A percentile compares a stretch with the other conserved stretches of the same genome.
Conservation (phyloP, 1,140 invertebrate species). For the Capitella teleta region DNA sequence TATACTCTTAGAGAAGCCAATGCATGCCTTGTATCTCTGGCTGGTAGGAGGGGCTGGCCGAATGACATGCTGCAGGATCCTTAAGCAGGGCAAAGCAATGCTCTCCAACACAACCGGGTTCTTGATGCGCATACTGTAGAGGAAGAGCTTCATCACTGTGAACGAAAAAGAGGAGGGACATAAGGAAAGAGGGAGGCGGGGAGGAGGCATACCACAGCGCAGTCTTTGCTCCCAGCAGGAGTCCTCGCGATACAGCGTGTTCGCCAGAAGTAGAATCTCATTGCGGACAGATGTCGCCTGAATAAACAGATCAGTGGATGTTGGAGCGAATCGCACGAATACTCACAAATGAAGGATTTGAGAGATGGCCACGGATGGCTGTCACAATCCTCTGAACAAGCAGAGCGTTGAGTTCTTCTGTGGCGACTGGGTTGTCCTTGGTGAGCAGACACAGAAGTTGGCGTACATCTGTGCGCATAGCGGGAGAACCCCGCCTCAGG, state of each 20-base stretch:
- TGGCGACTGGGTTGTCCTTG: conserved; percentile 74
- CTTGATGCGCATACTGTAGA: conserved; percentile 56
- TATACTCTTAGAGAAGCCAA: background rate
- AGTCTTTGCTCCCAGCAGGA: conserved; percentile 89
- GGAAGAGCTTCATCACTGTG: conserved; percentile 67
- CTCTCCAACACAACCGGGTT: conserved; percentile 63
- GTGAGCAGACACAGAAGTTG: conserved; percentile 81
- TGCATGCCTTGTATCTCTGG: conserved; percentile 24
- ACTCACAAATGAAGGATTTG: conserved; percentile 51
- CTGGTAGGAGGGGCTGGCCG: conserved; percentile 48
- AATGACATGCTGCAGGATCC: conserved; percentile 68
- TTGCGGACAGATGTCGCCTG: conserved; percentile 62
- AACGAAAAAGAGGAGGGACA: background rate
- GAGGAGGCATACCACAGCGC: conserved; percentile 43
- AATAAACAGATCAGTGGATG: background rate
- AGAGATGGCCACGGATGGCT: conserved; percentile 42
- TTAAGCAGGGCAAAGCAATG: conserved; percentile 68
- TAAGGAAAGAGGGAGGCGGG: background rate
- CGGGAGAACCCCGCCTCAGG: conserved; percentile 57
- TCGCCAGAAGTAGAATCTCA: conserved; percentile 77
- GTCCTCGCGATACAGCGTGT: conserved; percentile 80
- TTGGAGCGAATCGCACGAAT: background rate
- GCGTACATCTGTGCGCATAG: conserved; percentile 43
- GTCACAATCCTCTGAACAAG: conserved; percentile 63
- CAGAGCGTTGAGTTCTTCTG: conserved; percentile 69